Conservation (phyloP, 2,888 invertebrate genomes). For the Drosophila greeni region DNA sequence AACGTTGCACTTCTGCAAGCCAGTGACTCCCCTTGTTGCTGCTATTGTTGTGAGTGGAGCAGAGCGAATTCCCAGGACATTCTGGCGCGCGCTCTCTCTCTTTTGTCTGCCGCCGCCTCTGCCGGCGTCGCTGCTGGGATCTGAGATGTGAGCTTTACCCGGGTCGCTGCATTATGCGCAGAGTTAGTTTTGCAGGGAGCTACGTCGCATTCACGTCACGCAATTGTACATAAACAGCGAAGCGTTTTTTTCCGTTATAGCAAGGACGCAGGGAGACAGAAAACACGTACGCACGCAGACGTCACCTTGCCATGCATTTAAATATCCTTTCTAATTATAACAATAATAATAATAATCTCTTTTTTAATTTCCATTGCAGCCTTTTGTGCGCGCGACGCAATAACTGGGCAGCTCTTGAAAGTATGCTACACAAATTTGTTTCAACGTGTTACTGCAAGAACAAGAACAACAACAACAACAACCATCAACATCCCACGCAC, state of each 20-base stretch:
- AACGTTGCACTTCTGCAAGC: constrained; percentile 49
- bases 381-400: constrained; percentile 56
- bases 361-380: constrained; percentile 54
- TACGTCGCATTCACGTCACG: constrained; percentile 66
- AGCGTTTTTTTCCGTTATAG: constrained; percentile 5
- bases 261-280: constrained; percentile 4
- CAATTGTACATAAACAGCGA: constrained; percentile 29
- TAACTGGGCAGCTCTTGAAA: constrained; percentile 61
- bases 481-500: constrained; percentile 23
- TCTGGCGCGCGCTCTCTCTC: constrained; percentile 37
- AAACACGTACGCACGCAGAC: constrained; percentile 10
- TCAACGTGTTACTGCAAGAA: constrained; percentile 52
- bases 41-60: constrained; percentile 15
- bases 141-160: constrained; percentile 61
- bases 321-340: constrained; percentile 21
- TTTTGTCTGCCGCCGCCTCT: constrained; percentile 20
- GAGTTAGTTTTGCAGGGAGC: constrained; percentile 72
- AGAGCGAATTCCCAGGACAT: constrained; percentile 28
- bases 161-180: constrained; percentile 74
- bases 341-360: background rate
- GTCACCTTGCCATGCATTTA: constrained; percentile 13
- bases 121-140: constrained; percentile 14
- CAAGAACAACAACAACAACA: constrained; percentile 27
- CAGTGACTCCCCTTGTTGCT: constrained; percentile 1
- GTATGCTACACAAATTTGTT: constrained; percentile 62